Percentiles rank a stretch among this genome's conserved stretches.
phyloP scores from a whole-genome alignment of 2,888 invertebrate genomes.

The Aporophyla nigra region DNA sequence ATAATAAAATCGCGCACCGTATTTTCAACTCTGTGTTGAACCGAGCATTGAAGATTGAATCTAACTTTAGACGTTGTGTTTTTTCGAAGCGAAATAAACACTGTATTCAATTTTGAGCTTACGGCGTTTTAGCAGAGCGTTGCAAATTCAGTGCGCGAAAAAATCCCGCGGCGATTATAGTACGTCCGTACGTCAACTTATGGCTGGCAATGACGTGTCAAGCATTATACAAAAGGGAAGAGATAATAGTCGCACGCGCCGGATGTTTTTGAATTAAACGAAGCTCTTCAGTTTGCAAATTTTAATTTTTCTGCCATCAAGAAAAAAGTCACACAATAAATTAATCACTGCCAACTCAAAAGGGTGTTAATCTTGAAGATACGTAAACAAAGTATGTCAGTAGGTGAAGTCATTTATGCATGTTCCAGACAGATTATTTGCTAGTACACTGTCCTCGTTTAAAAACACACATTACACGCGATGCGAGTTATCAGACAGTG shows the following conservation, averaged over 20 bases:
- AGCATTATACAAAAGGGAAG: neutral
- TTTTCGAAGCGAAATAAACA: too few relatives aligned
- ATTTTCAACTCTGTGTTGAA: too few relatives aligned
- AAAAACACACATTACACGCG: conserved; percentile 1
- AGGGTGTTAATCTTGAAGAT: neutral
- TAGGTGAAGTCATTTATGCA: conserved; percentile 14
- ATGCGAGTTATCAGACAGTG: conserved; percentile 11
- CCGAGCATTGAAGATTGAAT: too few relatives aligned
- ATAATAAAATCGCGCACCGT: too few relatives aligned
- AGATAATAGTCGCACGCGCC: neutral
- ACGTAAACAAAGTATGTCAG: conserved; percentile 29
- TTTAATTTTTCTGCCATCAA: too few relatives aligned
- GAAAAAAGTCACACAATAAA: neutral
- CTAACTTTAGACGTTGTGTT: too few relatives aligned
- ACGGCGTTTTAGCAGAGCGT: too few relatives aligned
- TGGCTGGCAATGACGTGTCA: neutral
- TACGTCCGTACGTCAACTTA: too few relatives aligned
- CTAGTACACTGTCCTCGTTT: conserved; percentile 31
- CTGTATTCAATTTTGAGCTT: too few relatives aligned
- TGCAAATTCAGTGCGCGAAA: too few relatives aligned
- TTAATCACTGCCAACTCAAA: neutral
- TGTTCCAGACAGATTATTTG: conserved; percentile 17
- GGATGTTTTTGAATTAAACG: neutral
- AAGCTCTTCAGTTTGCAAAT: too few relatives aligned
- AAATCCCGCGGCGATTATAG: neutral